These are phyloP conservation scores for Petrocephalus zakoni DNA, from an alignment of 2,113 vertebrate genomes.

Conservation along the genomic window DNA sequence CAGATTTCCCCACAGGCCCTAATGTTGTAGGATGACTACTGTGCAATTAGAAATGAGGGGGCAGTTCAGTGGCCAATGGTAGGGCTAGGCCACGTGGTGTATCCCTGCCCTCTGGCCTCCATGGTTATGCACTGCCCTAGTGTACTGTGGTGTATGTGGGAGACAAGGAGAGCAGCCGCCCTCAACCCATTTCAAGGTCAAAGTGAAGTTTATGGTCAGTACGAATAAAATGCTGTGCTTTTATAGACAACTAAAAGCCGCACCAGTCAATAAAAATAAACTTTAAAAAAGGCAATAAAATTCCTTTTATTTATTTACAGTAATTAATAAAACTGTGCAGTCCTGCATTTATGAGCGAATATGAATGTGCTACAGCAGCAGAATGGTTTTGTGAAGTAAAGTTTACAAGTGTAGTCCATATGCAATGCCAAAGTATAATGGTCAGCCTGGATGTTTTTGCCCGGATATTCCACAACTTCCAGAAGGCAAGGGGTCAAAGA, in stretches of 20 bases:
- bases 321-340: not conserved
- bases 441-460: not conserved
- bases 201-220: not conserved
- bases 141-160: no score
- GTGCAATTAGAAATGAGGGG: no score
- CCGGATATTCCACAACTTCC: not conserved
- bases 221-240: not conserved
- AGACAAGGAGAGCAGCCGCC: not conserved
- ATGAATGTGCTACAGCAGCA: not conserved
- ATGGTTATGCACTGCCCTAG: no score
- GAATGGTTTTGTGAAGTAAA: not conserved
- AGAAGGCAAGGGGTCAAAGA: not conserved
- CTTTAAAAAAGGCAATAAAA: not conserved
- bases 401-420: not conserved
- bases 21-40: no score
- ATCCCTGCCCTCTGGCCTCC: no score
- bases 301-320: not conserved
- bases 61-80: no score
- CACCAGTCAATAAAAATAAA: not conserved
- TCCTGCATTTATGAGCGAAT: not conserved
- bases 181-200: not conserved
- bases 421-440: not conserved
- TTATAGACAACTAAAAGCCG: not conserved
- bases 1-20: no score
- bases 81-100: no score